Base-by-base conservation (phyloP, 2,113 vertebrate genomes). In the Lepisosteus oculatus region DNA sequence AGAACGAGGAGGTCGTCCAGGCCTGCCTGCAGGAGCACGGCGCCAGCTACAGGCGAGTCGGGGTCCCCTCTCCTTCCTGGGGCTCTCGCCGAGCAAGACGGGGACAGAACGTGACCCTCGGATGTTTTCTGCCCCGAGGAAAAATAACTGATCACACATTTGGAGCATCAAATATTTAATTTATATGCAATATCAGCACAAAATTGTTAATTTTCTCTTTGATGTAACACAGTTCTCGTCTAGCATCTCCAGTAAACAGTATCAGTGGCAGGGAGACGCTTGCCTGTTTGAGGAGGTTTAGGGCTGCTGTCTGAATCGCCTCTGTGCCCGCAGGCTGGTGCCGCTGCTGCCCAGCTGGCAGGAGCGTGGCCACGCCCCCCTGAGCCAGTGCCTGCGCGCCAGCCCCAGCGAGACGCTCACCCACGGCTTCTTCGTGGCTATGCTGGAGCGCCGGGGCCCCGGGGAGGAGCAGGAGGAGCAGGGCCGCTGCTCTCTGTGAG, bases 401-500 rank as follows among this genome's bases (percentile, higher is more conserved):
- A 93, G 93, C 43, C 84, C 88, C 0, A 43, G 81, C 0, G 88
- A 86, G 61, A 97, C 95, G 0, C 89, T 93, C 70, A 98, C 96
- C 0, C 90, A 94, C 0, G 97, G 97, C 45, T 99, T 99, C 85
- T 99, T 99, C 0, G 82, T 97, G 47, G 96, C 96, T 0, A 77
- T 98, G 65, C 83, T 98, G 78, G 94, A 97, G 79, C 87, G 88
- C 71, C 68, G n/a, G 8, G 1, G n/a, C 56, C 65, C 43, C 1
- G 55, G 42, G 2, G 47, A 72, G 56, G 78, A 54, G 69, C 66
- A 2, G 0, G 15, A 13, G 3, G 68, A 56, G 42, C 56, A 74
- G 11, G 9, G 0, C 3, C 15, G 41, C 69, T 72, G 64, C 71
- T 72, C 66, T 9, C 13, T 3, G 43, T 69, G 41, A 68, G 29